Conservation (phyloP, 2,113 vertebrate species). For the Amphilophus citrinellus region DNA sequence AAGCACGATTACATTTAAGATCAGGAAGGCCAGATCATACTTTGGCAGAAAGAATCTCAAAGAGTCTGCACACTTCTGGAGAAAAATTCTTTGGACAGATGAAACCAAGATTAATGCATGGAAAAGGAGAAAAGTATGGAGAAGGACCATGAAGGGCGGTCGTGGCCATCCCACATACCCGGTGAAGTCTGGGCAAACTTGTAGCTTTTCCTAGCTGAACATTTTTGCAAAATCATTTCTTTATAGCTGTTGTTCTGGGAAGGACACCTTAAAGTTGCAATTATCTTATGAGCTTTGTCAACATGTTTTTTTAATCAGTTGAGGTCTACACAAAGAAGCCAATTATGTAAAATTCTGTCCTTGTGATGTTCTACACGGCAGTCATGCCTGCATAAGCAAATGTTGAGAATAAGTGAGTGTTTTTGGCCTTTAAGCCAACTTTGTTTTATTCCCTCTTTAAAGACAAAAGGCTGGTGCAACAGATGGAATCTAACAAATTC, state of each 20-base stretch:
- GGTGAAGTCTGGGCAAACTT: not conserved
- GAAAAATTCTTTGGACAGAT: not conserved
- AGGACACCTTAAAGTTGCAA: not conserved
- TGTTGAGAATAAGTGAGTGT: not conserved
- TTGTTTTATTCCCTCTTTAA: not conserved
- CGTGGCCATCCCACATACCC: not conserved
- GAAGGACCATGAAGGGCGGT: not conserved
- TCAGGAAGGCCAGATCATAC: not conserved
- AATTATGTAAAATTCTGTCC: not conserved
- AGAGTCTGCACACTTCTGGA: not conserved
- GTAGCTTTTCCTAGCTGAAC: not conserved
- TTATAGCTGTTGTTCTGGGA: not conserved
- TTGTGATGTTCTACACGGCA: not conserved
- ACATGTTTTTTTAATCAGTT: not conserved
- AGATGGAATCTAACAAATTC: not conserved
- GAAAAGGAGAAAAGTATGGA: not conserved
- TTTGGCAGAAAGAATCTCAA: not conserved
- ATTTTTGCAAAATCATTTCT: accelerated
- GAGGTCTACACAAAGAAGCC: not conserved
- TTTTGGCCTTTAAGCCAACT: not conserved
- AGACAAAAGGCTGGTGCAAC: not conserved
- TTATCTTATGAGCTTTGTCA: not conserved
- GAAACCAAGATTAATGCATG: too few species aligned
- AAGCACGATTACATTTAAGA: not conserved
- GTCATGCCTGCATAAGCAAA: not conserved